Percentiles rank a stretch among this genome's conserved stretches.
Evolutionary conservation across 2,888 invertebrate species (phyloP).

Genomic region (Diplazon laetatorius): DNA sequence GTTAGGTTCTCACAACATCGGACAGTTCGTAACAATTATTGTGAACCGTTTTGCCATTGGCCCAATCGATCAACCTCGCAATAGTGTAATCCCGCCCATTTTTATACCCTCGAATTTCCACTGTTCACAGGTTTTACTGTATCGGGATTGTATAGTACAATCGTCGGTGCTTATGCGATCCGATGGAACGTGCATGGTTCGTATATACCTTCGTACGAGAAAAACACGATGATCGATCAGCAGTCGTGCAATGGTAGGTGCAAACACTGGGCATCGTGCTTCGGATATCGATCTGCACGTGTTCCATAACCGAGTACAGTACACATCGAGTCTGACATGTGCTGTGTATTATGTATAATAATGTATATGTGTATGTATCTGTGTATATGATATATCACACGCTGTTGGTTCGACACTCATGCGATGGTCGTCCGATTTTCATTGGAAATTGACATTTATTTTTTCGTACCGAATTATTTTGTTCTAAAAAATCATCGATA

Average conservation of each 20-base stretch:
- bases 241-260: conserved; percentile 26
- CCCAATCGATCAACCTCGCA: too few relatives aligned
- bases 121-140: too few relatives aligned
- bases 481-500: neutral
- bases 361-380: too few relatives aligned
- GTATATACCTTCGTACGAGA: too few relatives aligned
- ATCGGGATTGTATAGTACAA: conserved; percentile 21
- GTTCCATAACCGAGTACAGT: conserved; percentile 43
- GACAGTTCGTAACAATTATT: too few relatives aligned
- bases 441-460: neutral
- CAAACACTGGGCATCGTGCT: conserved; percentile 40
- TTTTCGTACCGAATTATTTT: neutral
- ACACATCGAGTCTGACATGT: conserved; percentile 23
- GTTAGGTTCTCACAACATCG: too few relatives aligned
- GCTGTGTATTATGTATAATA: too few relatives aligned
- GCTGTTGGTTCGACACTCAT: neutral
- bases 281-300: conserved; percentile 54
- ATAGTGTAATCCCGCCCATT: too few relatives aligned
- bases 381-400: conserved; percentile 7
- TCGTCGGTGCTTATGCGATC: conserved; percentile 14
- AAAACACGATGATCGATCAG: conserved; percentile 57
- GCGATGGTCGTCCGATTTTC: neutral
- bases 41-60: too few relatives aligned
- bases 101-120: too few relatives aligned
- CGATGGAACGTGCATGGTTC: conserved; percentile 25